Base-by-base conservation (phyloP, 2,888 invertebrate genomes). In the Drosophila helvetica region DNA sequence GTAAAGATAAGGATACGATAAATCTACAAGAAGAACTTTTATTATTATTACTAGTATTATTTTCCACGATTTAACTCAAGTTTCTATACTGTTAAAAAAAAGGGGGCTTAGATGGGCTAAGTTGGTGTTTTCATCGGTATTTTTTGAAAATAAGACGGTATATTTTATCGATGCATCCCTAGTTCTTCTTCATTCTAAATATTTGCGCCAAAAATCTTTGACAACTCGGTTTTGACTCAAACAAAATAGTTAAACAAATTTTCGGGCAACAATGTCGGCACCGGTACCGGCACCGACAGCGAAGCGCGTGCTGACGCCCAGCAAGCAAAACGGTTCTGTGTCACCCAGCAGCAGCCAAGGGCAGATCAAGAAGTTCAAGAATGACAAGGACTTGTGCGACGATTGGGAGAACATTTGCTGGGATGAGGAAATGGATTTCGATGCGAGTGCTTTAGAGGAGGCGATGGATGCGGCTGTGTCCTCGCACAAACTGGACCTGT, bases 401-500 rank as follows among this genome's bases (percentile, higher is more conserved):
- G 77, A 78, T 8, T 54, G 60, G 33, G 88, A 89, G 38, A 38
- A 38, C 4, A 5, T 75, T 15, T 87, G 84, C 17, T 86, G 91
- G 45, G 83, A 86, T 12, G 82, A 89, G 46, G 84, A 86, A 30
- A 78, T 79, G 0, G 79, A 87, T 30, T 90, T 90, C 46, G 87
- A 82, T 68, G 51, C 86, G 7, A 57, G 66, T 15, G 78, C 68
- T 1, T 27, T 83, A 18, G 75, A 69, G 58, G 73, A 53, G 1
- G 47, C 52, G 22, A 17, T 57, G n/a, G 61, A 52, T 1, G 54
- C 70, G 3, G 17, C 38, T 15, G 15, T 19, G 4, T 3, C 47
- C 0, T 9, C 10, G 1, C 61, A 59, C 15, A 25, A 57, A 3
- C 69, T 93, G 6, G 90, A 92, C 70, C 78, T 93, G 15, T 88